Base-by-base conservation (phyloP, 2,888 invertebrate genomes). In the Limnephilus auricula region DNA sequence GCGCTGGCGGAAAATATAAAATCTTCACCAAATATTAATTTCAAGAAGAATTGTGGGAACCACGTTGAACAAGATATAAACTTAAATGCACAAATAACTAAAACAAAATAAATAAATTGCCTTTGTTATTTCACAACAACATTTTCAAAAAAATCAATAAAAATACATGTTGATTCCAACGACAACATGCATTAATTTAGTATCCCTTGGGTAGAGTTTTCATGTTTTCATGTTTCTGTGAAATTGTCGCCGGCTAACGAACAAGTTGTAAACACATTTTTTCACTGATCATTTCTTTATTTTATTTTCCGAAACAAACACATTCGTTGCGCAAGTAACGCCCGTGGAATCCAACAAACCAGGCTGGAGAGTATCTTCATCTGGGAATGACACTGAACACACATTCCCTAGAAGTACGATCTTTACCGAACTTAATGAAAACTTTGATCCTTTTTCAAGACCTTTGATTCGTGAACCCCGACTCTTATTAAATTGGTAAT, bases 361-460 rank as follows among this genome's bases (percentile, higher is more conserved):
- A 82, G 25, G n/a, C 37, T 18, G 32, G 82, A 82, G 37, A 37
- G 82, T 37, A 82, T 34, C 82, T 82, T 82, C 82, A 82, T 82
- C 82, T 34, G 31, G 31, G 82, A 31, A 18, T 1, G 2, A 9
- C 65, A 65, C 25, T n/a, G 65, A 25, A 25, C 25, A 65, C 6
- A 9, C 9, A 65, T n/a, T n/a, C 25, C n/a, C 9, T n/a, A 65
- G 65, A 25, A 25, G 25, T 65, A 1, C 25, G 25, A 65, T n/a
- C 25, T 65, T 2, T 65, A 25, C 15, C 50, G 4, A 65, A 0
- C 0, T 25, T 5, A 25, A 25, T 1, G 5, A 65, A 4, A 25
- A 65, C 25, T 12, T 2, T 45, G 5, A 18, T 65, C 50, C 25
- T 5, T 5, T 45, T 45, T 45, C 15, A 45, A 45, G 15, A 45